phyloP scores from a whole-genome alignment of 2,113 vertebrate genomes.

The Hemichromis elongatus region DNA sequence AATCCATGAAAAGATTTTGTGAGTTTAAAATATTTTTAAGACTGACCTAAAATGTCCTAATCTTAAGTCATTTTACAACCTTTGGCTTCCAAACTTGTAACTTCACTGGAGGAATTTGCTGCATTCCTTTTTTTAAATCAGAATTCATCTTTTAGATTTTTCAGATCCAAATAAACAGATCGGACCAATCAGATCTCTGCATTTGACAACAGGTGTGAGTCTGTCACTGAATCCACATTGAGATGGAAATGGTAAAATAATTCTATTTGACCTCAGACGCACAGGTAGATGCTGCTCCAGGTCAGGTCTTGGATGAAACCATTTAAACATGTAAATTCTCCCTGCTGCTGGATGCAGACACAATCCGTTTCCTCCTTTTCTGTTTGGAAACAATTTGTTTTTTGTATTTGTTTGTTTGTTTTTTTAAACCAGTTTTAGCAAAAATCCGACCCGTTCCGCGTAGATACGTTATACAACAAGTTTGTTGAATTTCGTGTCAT shows the following conservation, averaged over 20 bases:
- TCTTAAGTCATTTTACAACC: not conserved
- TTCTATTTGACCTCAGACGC: not conserved
- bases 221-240: not conserved
- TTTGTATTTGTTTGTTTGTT: not conserved
- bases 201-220: not conserved
- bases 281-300: not conserved
- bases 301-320: not conserved
- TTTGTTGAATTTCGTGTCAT: not conserved
- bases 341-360: not conserved
- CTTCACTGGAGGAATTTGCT: not conserved
- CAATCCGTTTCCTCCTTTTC: not conserved
- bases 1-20: not conserved
- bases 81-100: not conserved
- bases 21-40: not conserved
- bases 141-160: not conserved
- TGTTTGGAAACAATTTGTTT: rapidly evolving
- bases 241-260: not conserved
- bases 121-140: not conserved
- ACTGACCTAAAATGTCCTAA: not conserved
- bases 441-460: rapidly evolving
- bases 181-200: not conserved
- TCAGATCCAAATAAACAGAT: rapidly evolving
- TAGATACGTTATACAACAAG: rapidly evolving
- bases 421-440: not conserved
- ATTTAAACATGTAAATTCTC: not conserved